Conservation (phyloP, 2,888 invertebrate species). For the Operophtera brumata region DNA sequence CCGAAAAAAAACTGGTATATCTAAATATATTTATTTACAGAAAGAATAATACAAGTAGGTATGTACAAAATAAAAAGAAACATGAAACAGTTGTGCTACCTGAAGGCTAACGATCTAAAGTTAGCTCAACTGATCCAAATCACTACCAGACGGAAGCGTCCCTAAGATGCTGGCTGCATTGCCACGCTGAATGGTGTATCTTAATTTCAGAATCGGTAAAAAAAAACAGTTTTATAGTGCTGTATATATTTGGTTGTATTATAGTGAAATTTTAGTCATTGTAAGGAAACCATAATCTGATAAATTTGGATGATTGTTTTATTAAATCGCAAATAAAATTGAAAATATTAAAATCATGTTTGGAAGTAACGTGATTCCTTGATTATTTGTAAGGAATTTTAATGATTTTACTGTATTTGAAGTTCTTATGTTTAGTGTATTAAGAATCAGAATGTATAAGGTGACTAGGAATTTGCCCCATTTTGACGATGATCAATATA, state of each 20-base stretch:
- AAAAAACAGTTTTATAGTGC: no score
- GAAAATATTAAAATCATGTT: conserved; percentile 29
- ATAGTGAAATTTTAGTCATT: conserved; percentile 68
- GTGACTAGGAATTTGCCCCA: not conserved
- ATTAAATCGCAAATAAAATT: not conserved
- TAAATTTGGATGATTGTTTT: conserved; percentile 1
- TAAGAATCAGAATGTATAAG: conserved; percentile 5
- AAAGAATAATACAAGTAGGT: no score
- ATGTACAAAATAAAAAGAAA: no score
- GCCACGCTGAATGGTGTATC: no score
- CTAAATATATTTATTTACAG: no score
- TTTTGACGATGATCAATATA: not conserved
- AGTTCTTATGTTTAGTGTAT: conserved; percentile 6
- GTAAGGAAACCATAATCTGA: conserved; percentile 27
- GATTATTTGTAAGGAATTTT: conserved; percentile 26
- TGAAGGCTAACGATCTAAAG: no score
- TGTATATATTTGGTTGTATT: conserved; percentile 33
- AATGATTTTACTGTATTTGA: conserved; percentile 28
- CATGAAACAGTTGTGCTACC: no score
- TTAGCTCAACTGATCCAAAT: no score
- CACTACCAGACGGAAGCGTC: no score
- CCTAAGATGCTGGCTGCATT: no score
- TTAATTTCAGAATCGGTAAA: no score
- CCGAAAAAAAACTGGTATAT: no score
- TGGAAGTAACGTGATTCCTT: conserved; percentile 39